Base-by-base conservation (phyloP, 2,113 vertebrate species). In the Syngnathus typhle region DNA sequence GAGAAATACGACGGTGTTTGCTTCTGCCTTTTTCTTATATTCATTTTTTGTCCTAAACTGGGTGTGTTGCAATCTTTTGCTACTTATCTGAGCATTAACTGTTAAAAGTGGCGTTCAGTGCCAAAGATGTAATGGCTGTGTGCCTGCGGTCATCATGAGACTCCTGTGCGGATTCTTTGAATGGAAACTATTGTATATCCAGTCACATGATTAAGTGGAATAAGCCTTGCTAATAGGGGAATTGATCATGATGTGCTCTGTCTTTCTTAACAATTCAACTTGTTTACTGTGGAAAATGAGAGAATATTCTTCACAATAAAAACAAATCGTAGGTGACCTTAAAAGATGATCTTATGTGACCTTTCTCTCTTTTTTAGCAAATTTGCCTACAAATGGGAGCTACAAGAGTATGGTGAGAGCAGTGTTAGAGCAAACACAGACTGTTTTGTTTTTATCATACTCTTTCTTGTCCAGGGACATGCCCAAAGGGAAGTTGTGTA, bases 131-230 rank as follows among this genome's bases (percentile, higher is more conserved):
- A 15, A 27, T 56, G 54, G 23, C 13, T 77, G 69, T 70, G 43
- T 67, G 38, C 18, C 46, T n/a, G 23, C 39, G 37, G 62, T 61
- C 19, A 73, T 59, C 19, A 52, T 7, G 46, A 4, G 69, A 54
- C 18, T 41, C 46, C 52, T 46, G 19, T 12, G 18, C 56, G 49
- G 21, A 60, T 64, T 71, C 8, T 23, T 27, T 2, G 15, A 66
- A 64, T 6, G 32, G 52, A 59, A 65, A 41, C 62, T 18, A n/a
- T 62, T 36, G 55, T 54, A 5, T 0, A 23, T 52, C 18, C 16
- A 32, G 23, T 75, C 70, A 68, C 38, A 65, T 63, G 61, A 65
- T 55, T 32, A 44, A 60, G 16, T 59, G 49, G 69, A 61, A 73
- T 65, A 67, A 27, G 61, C 12, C 15, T 60, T 44, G 54, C 56